Conservation (phyloP, 2,797 vertebrate species). For the Remorina albescens region DNA sequence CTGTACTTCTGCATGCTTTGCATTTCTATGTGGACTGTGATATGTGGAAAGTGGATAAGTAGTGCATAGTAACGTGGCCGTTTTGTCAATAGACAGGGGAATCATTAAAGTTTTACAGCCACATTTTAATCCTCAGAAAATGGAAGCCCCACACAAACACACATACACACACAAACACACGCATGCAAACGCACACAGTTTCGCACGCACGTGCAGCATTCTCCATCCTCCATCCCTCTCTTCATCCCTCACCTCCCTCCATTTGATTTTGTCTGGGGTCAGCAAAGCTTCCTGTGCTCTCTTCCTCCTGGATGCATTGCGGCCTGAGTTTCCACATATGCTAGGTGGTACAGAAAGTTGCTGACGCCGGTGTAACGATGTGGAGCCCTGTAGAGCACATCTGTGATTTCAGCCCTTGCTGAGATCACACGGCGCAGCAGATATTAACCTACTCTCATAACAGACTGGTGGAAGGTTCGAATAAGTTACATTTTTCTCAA, state of each 20-base stretch:
- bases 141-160: constrained; percentile 20
- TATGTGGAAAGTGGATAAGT: constrained; percentile 45
- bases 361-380: constrained; percentile 79
- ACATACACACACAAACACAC: constrained; percentile 23
- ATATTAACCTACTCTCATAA: constrained; percentile 67
- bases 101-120: constrained; percentile 74
- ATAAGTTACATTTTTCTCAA: constrained; percentile 54
- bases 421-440: constrained; percentile 66
- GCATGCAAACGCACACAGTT: constrained; percentile 5
- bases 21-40: constrained; percentile 20
- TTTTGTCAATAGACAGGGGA: constrained; percentile 64
- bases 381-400: constrained; percentile 84
- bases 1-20: constrained; percentile 5
- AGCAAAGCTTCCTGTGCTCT: constrained; percentile 80
- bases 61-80: constrained; percentile 36
- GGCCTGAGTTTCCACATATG: constrained; percentile 82
- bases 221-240: constrained; percentile 50
- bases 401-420: constrained; percentile 81
- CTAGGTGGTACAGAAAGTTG: constrained; percentile 81
- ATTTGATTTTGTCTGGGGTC: constrained; percentile 81
- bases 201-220: constrained; percentile 9
- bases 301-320: constrained; percentile 79
- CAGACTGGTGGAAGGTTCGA: constrained; percentile 46
- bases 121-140: constrained; percentile 72
- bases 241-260: constrained; percentile 76